Conservation (phyloP, 2,797 vertebrate genomes). For the Carduelis carduelis region DNA sequence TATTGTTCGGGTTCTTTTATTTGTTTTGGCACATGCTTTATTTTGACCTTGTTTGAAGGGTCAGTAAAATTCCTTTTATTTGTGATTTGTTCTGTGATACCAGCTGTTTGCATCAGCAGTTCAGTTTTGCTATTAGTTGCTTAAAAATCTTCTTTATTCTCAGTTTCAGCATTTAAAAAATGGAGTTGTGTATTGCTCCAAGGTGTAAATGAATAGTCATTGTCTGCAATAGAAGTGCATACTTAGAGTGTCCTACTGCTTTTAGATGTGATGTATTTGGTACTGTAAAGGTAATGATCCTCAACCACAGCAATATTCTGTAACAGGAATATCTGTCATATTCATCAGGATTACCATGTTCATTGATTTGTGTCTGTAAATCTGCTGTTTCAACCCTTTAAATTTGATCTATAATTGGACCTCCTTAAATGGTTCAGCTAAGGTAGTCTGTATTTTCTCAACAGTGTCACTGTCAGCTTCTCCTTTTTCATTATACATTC, state of each 20-base stretch:
- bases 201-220: slow-evolving; percentile 78
- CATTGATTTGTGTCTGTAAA: slow-evolving; percentile 98
- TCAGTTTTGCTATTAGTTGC: slow-evolving; percentile 30
- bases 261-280: slow-evolving; percentile 85
- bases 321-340: slow-evolving; percentile 94
- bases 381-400: slow-evolving; percentile 85
- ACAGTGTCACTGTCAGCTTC: slow-evolving; percentile 78
- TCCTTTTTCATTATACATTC: slow-evolving; percentile 96
- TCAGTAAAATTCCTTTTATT: background rate
- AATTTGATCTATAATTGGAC: slow-evolving; percentile 93
- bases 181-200: slow-evolving; percentile 53
- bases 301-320: slow-evolving; percentile 81
- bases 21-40: background rate
- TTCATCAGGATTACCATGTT: slow-evolving; percentile 86
- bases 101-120: slow-evolving; percentile 30
- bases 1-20: background rate
- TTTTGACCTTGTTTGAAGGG: slow-evolving; percentile 20
- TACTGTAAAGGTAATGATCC: slow-evolving; percentile 91
- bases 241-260: slow-evolving; percentile 77
- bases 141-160: slow-evolving; percentile 53
- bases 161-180: slow-evolving; percentile 48
- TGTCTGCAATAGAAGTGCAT: slow-evolving; percentile 74
- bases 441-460: slow-evolving; percentile 84
- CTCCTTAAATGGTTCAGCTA: slow-evolving; percentile 94
- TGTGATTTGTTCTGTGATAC: background rate